Conservation (phyloP, 2,888 invertebrate genomes). For the Rhopalosiphum nymphaeae region DNA sequence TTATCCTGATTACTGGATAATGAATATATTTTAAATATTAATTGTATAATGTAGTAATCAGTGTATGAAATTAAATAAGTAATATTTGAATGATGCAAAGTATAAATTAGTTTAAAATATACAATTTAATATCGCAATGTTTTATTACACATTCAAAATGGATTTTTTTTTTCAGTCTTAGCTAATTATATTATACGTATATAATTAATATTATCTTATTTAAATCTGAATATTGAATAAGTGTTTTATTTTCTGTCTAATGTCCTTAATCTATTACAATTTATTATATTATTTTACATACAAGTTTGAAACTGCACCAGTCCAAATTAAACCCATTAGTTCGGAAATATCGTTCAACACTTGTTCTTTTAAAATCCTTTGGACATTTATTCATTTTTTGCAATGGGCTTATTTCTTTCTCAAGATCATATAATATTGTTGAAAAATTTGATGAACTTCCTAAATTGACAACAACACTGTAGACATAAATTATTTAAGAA, state of each 20-base stretch:
- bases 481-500: background rate
- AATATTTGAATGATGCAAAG: background rate
- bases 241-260: background rate
- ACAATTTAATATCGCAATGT: no score
- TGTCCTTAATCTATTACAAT: background rate
- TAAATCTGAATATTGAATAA: background rate
- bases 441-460: constrained; percentile 85
- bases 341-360: constrained; percentile 86
- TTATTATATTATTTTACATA: constrained; percentile 70
- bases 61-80: background rate
- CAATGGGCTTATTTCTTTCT: constrained; percentile 86
- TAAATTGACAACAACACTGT: constrained; percentile 83
- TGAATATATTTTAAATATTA: no score
- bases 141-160: background rate
- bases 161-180: background rate
- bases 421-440: constrained; percentile 76
- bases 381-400: constrained; percentile 83
- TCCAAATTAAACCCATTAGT: constrained; percentile 84
- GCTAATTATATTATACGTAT: background rate
- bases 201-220: background rate
- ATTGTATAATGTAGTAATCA: background rate
- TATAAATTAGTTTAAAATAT: no score
- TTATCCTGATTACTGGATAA: background rate
- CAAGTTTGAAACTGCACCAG: constrained; percentile 90
- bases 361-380: constrained; percentile 85